These are phyloP conservation scores for Malacoraja senta DNA, from an alignment of 2,797 vertebrate species.

Conservation along the genomic window DNA sequence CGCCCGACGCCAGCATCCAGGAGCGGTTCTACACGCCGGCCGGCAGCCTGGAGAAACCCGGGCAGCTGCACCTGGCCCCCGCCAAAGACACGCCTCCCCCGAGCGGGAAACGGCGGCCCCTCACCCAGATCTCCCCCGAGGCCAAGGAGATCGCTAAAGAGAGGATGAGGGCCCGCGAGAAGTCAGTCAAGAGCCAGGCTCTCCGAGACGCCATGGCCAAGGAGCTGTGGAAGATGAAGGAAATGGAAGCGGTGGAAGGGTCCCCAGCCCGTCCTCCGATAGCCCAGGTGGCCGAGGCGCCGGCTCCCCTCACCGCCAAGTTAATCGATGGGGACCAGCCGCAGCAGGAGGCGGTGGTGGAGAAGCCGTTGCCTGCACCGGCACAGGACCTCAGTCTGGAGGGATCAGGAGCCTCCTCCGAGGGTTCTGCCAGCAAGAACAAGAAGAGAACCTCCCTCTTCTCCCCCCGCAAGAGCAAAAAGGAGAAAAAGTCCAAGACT, in stretches of 20 bases:
- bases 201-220: conserved; percentile 89
- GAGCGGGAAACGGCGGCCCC: conserved; percentile 57
- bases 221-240: conserved; percentile 86
- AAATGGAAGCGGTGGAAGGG: conserved; percentile 54
- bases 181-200: conserved; percentile 82
- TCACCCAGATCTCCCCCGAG: conserved; percentile 73
- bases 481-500: conserved; percentile 87
- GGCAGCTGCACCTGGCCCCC: conserved; percentile 62
- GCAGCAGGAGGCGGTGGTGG: conserved; percentile 58
- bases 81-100: conserved; percentile 58
- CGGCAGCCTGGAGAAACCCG: conserved; percentile 55
- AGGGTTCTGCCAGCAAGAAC: conserved; percentile 78
- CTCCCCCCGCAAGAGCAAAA: conserved; percentile 90
- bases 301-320: conserved; percentile 58
- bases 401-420: conserved; percentile 80
- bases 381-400: conserved; percentile 62
- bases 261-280: conserved; percentile 41
- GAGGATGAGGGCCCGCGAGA: conserved; percentile 84
- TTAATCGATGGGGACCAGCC: conserved; percentile 54
- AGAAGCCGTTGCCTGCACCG: conserved; percentile 61
- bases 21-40: conserved; percentile 77
- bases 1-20: conserved; percentile 66
- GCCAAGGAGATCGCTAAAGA: conserved; percentile 88
- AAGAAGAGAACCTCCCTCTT: conserved; percentile 90
- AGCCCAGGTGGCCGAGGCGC: conserved; percentile 63